phyloP scores from a whole-genome alignment of 2,113 vertebrate species.

The Cisticola juncidis region DNA sequence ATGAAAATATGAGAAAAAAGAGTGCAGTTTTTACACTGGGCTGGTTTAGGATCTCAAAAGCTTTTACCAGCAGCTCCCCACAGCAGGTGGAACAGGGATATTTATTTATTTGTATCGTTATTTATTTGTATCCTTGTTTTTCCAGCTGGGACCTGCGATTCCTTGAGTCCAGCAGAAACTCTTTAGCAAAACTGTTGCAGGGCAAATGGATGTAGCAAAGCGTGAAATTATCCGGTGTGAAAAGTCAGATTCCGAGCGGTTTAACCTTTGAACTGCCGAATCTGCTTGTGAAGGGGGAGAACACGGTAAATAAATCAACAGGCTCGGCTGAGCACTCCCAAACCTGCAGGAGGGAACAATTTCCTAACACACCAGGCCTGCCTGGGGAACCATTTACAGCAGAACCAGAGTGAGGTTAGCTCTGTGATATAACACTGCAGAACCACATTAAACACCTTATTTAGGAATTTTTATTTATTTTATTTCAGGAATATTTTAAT shows the following conservation, averaged over 20 bases:
- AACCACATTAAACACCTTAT: not conserved
- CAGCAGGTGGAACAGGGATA: rapidly evolving
- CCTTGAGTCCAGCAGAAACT: not conserved
- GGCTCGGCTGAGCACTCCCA: not conserved
- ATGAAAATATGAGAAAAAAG: not conserved
- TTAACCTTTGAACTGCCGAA: slow-evolving; percentile 41
- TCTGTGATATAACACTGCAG: not conserved
- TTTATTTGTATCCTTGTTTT: not conserved
- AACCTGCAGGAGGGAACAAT: not conserved
- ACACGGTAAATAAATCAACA: not conserved
- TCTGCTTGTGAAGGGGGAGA: not conserved
- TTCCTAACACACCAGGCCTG: not conserved
- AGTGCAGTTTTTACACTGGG: not conserved
- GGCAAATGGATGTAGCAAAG: not conserved
- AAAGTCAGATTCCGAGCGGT: slow-evolving; percentile 18
- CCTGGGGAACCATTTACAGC: not conserved
- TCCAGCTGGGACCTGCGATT: not conserved
- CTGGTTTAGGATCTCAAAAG: not conserved
- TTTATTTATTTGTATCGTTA: too few species aligned
- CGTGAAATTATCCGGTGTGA: not conserved
- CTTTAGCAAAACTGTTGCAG: not conserved
- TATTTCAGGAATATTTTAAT: not conserved
- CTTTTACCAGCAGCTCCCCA: not conserved
- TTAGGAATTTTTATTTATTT: not conserved
- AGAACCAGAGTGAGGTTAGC: not conserved